Conservation (phyloP, 2,113 vertebrate species). For the Siniperca knerii region DNA sequence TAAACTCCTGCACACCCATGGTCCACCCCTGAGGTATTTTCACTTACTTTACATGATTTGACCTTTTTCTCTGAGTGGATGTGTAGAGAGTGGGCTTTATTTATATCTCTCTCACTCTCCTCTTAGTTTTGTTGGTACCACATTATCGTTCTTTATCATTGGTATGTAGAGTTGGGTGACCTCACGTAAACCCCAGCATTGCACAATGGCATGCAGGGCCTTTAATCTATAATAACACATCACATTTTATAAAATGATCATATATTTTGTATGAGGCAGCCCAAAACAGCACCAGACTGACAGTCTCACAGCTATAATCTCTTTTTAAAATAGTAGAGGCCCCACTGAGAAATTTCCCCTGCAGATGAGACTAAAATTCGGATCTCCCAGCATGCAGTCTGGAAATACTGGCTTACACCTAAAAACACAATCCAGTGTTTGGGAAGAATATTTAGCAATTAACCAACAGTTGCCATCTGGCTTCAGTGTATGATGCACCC, state of each 20-base stretch:
- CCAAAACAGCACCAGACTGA: constrained; percentile 8
- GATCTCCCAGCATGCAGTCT: constrained; percentile 53
- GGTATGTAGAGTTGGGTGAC: neutral
- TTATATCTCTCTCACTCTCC: neutral
- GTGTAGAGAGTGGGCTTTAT: constrained; percentile 4
- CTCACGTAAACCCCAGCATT: neutral
- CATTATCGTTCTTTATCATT: neutral
- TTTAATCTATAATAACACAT: neutral
- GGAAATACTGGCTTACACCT: constrained; percentile 45
- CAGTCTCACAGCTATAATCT: constrained; percentile 39
- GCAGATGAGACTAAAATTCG: constrained; percentile 47
- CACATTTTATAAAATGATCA: neutral
- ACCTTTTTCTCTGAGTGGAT: constrained; percentile 16
- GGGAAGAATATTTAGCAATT: constrained; percentile 62
- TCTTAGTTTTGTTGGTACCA: neutral
- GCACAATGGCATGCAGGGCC: neutral
- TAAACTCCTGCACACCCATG: neutral
- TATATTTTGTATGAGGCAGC: neutral
- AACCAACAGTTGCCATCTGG: constrained; percentile 60
- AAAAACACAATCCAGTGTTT: constrained; percentile 54
- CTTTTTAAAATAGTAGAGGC: constrained; percentile 34
- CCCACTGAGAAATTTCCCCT: constrained; percentile 35
- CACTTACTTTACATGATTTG: neutral
- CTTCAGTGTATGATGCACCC: constrained; percentile 14
- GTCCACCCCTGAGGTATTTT: neutral